Evolutionary conservation across 2,113 vertebrate species (phyloP), one percentile per base, ranked within the genome.

Genomic region (Percopsis transmontana): DNA sequence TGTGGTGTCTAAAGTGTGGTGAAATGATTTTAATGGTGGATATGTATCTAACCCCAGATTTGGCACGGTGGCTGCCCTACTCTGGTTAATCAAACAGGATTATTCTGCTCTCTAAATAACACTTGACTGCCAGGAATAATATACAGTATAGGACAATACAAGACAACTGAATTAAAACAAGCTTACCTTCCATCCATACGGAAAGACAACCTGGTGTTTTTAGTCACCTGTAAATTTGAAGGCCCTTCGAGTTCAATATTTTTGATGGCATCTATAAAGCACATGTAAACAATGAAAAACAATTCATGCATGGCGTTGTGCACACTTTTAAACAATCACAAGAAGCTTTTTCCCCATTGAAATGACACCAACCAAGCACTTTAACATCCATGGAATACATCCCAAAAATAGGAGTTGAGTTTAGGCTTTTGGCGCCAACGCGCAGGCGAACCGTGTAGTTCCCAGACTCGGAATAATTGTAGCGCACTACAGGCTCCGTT

Each of bases 151-250:
- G n/a, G n/a, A n/a, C n/a, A n/a, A n/a, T n/a, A n/a, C n/a, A n/a
- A n/a, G 9, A 21, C 53, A 8, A 39, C 52, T 54, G 48, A 64
- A 55, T 48, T 12, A 14, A 68, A 21, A 18, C 1, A 9, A 21
- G 51, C 89, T 91, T 81, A 98, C 96, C 95, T 98, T 84, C 96
- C 96, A 69, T 93, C 89, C 18, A 97, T 91, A 8, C 91, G 91
- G 80, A 97, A 79, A 68, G 90, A 87, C 72, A 94, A 81, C 70
- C 70, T 91, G 66, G 84, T 74, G 55, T 89, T 91, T 80, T 95
- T 90, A 76, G 92, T 93, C 27, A 95, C 87, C 0, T 80, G 77
- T 42, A 91, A 93, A 38, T 91, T 82, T 19, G 83, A 87, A 27
- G 93, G 92, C 5, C 91, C 94, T 14, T 77, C 89, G 21, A 97